Percentiles rank a stretch among this genome's conserved stretches.
Conservation (phyloP, 2,797 vertebrate genomes). For the Lemur catta region DNA sequence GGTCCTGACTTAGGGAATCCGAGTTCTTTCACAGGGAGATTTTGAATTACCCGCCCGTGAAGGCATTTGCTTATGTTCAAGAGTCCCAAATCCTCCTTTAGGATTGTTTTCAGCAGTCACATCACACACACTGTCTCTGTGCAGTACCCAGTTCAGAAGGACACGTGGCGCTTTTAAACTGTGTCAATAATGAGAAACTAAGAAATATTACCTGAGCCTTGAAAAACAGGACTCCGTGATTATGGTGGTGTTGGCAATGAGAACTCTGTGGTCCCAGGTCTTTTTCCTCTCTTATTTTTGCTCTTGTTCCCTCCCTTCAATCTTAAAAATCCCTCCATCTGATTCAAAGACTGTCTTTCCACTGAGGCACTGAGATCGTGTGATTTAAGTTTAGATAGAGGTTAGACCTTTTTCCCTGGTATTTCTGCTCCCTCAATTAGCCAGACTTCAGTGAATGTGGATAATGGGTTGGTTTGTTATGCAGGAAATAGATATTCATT, state of each 20-base stretch:
- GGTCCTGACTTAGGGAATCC: too few species aligned
- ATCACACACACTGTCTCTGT: background rate
- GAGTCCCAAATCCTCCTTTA: background rate
- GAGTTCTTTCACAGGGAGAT: accelerated
- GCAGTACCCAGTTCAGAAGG: background rate
- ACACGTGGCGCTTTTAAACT: background rate
- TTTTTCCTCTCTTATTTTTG: too few species aligned
- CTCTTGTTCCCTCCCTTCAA: background rate
- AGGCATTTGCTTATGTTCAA: background rate
- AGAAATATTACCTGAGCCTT: background rate
- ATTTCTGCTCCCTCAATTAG: background rate
- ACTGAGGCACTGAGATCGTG: accelerated
- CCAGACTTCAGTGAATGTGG: accelerated
- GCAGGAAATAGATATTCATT: background rate
- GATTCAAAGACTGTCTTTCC: background rate
- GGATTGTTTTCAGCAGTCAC: background rate
- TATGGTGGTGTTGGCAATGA: accelerated
- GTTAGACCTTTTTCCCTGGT: too few species aligned
- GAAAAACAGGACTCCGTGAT: background rate
- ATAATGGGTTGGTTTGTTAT: background rate
- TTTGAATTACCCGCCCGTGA: background rate
- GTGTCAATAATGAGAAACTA: background rate
- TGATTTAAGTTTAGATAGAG: accelerated
- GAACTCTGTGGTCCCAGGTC: accelerated
- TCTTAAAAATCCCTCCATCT: background rate